Evolutionary conservation across 2,888 invertebrate genomes (phyloP), one percentile per base, ranked within the genome.

Genomic region (Blastobasis adustella): DNA sequence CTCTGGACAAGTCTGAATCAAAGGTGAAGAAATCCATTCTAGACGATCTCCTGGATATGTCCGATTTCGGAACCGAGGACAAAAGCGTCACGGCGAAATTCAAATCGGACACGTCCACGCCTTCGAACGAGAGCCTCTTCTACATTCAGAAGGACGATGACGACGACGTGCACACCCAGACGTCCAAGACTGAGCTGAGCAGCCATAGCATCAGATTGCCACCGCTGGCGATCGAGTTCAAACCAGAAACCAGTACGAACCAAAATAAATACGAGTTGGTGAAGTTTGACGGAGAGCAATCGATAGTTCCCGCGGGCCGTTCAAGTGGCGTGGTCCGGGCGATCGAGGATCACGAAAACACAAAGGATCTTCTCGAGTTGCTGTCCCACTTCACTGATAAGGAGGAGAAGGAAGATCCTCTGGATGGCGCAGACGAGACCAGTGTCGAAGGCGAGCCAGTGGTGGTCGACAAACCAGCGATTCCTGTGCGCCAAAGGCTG

Each of bases 321-420:
- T 23, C 23, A 23, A 23, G 23, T 23, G 3, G 23, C 23, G 23
- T 23, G 23, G 23, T 3, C 23, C 23, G 23, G 23, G 23, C 23
- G 23, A 23, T 23, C 23, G 23, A 23, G 1, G 23, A 23, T 23
- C 23, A 68, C 37, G 79, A 76, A 0, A 71, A 84, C 37, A 86
- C 85, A 0, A 73, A 71, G 7, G 78, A 82, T 40, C 61, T 86
- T 4, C 58, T 86, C 7, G 76, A 79, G 43, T 74, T 83, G 69
- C 58, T 86, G 0, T 73, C 78, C 0, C 69, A 78, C 52, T 70
- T 80, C 2, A 83, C 81, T 5, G 82, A 82, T 36, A 64, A 58
- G 10, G 61, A 55, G 5, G 51, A 49, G 4, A 57, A 56, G 23
- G 52, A 49, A 46, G 52, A 56, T 8, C 46, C 57, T 3, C 56